Evolutionary conservation across 2,113 vertebrate species (phyloP), one percentile per base, ranked within the genome.

Genomic region (Gnathonemus longibarbis): DNA sequence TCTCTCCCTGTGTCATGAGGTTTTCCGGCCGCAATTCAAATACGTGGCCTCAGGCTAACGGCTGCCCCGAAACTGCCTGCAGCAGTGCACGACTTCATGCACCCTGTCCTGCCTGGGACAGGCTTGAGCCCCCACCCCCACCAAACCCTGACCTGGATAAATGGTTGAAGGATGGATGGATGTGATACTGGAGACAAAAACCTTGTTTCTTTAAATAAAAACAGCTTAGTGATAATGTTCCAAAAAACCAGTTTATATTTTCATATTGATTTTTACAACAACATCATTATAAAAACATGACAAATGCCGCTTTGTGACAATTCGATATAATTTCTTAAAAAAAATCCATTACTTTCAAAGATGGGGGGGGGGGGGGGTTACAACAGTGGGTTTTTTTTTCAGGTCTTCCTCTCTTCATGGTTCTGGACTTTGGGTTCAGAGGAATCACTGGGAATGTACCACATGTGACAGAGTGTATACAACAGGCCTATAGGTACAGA

Each of bases 211-310:
- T 39, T 45, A 84, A 84, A 84, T 19, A 53, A 89, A 83, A 19
- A 46, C 49, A 56, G 15, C 48, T 89, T 27, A 31, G 2, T 52
- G 58, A 83, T 21, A 17, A 42, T 49, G 17, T 90, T 90, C 50
- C 45, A 77, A 77, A 87, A 87, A 90, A 87, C 8, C 21, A 27
- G 48, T 87, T 87, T 87, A 87, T 90, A 87, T 87, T 90, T 90
- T 21, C 84, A 86, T 87, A 90, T 49, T 70, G 84, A 86, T 74
- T 90, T 90, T 87, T 66, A 85, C 89, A 90, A 87, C 52, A 52
- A 35, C 62, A 70, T 87, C 45, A 39, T 90, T 90, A 86, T 90
- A 87, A 49, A 90, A 84, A 89, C 50, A 89, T 58, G 46, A 90
- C 58, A 89, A 84, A 83, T 45, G 31, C n/a, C 49, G 83, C 74